Conservation (phyloP, 2,888 invertebrate genomes). For the Pachliopta kotzebuea region DNA sequence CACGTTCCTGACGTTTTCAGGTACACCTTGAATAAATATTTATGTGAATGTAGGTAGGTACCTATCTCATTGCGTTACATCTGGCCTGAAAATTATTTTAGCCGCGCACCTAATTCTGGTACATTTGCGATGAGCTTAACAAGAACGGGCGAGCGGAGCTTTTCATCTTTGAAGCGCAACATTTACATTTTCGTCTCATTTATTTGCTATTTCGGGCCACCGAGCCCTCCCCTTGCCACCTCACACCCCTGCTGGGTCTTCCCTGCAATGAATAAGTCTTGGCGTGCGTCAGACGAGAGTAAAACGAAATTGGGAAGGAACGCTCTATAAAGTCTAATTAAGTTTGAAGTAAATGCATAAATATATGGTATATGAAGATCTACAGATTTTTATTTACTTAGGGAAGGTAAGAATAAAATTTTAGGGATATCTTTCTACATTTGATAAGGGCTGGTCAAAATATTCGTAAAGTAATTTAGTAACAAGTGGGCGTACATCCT, state of each 20-base stretch:
- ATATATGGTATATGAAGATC: conserved; percentile 30
- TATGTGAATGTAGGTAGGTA: conserved; percentile 38
- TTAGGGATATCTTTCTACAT: not conserved
- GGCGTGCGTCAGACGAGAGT: conserved; percentile 71
- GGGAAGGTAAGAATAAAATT: not conserved
- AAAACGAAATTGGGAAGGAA: conserved; percentile 78
- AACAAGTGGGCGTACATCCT: conserved; percentile 44
- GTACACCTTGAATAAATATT: conserved; percentile 27
- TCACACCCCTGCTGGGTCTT: conserved; percentile 49
- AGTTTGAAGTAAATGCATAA: conserved; percentile 77
- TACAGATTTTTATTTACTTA: not conserved
- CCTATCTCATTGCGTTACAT: conserved; percentile 50
- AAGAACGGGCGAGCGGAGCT: conserved; percentile 73
- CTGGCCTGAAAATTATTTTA: conserved; percentile 75
- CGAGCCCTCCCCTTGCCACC: conserved; percentile 46
- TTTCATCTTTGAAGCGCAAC: conserved; percentile 80
- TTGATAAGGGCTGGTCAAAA: not conserved
- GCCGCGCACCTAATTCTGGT: conserved; percentile 76
- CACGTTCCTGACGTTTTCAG: conserved; percentile 24
- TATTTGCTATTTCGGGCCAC: conserved; percentile 79
- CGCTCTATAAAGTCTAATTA: conserved; percentile 81
- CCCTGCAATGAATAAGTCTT: conserved; percentile 76
- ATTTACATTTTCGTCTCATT: conserved; percentile 82
- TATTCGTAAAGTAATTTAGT: conserved; percentile 1
- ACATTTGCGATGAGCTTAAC: conserved; percentile 79